Percentiles rank a stretch among this genome's conserved stretches.
phyloP scores from a whole-genome alignment of 2,797 vertebrate genomes.

The Paratrypauchen microcephalus region DNA sequence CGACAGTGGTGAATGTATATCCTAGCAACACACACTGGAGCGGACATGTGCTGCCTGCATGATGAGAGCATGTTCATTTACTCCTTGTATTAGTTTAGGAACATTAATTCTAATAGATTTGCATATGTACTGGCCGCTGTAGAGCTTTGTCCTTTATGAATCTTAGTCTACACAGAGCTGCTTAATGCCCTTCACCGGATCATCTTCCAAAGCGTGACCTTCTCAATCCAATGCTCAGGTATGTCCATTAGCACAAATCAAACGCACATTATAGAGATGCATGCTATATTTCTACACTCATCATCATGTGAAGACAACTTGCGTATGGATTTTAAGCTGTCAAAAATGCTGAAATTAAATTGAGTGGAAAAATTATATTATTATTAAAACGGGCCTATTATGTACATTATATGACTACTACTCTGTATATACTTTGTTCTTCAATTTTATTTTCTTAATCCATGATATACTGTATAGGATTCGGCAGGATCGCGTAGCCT shows the following conservation, averaged over 20 bases:
- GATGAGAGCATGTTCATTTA: constrained; percentile 47
- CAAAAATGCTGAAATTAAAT: neutral
- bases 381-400: too few species aligned
- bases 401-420: too few species aligned
- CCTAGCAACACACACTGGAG: constrained; percentile 48
- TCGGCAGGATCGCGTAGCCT: too few species aligned
- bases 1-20: constrained; percentile 34
- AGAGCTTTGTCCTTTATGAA: constrained; percentile 57
- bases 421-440: too few species aligned
- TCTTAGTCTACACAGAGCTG: constrained; percentile 38
- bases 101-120: constrained; percentile 69
- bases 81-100: constrained; percentile 59
- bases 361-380: too few species aligned
- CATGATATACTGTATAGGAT: too few species aligned
- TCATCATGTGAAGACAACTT: neutral
- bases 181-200: constrained; percentile 47
- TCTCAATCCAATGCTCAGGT: constrained; percentile 2
- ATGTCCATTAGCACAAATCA: constrained; percentile 1
- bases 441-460: too few species aligned
- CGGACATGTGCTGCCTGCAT: constrained; percentile 32
- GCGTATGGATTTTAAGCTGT: neutral
- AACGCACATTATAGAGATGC: constrained; percentile 8
- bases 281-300: neutral
- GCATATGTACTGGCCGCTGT: constrained; percentile 47
- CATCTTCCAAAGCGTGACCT: constrained; percentile 17